These are phyloP conservation scores for Orthonevra nobilis DNA, from an alignment of 2,888 invertebrate species.

Conservation along the genomic window DNA sequence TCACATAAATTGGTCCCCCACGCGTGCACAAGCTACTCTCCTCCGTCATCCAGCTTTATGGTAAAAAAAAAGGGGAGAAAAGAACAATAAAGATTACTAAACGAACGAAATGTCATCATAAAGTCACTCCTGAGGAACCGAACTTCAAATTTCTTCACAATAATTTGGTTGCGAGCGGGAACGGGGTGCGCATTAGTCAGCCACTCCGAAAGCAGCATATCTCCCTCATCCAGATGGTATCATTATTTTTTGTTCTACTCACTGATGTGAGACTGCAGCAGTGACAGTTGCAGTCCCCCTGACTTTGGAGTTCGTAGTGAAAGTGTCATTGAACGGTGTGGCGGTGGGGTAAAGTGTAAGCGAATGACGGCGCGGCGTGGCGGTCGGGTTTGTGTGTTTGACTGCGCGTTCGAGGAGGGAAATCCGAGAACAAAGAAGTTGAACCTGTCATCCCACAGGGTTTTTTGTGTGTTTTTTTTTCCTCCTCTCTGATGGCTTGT, in stretches of 20 bases:
- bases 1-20: slow-evolving; percentile 65
- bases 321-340: slow-evolving; percentile 69
- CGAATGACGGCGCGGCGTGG: slow-evolving; percentile 17
- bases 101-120: slow-evolving; percentile 63
- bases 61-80: slow-evolving; percentile 36
- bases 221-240: slow-evolving; percentile 60
- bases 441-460: slow-evolving; percentile 66
- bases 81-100: slow-evolving; percentile 68
- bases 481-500: slow-evolving; percentile 42
- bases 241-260: slow-evolving; percentile 18
- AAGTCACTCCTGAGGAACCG: slow-evolving; percentile 33
- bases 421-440: slow-evolving; percentile 65
- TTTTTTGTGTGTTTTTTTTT: slow-evolving; percentile 3
- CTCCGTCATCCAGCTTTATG: slow-evolving; percentile 11
- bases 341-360: too few species aligned
- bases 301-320: slow-evolving; percentile 56
- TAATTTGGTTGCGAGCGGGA: slow-evolving; percentile 59
- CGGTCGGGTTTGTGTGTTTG: slow-evolving; percentile 14
- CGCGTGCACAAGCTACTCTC: slow-evolving; percentile 21
- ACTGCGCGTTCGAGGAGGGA: slow-evolving; percentile 38
- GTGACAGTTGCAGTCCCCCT: slow-evolving; percentile 46
- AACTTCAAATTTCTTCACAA: slow-evolving; percentile 67
- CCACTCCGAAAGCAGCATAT: slow-evolving; percentile 30
- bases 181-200: slow-evolving; percentile 29
- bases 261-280: slow-evolving; percentile 43